Conservation (phyloP, 2,797 vertebrate genomes). For the Pogonophryne albipinna region DNA sequence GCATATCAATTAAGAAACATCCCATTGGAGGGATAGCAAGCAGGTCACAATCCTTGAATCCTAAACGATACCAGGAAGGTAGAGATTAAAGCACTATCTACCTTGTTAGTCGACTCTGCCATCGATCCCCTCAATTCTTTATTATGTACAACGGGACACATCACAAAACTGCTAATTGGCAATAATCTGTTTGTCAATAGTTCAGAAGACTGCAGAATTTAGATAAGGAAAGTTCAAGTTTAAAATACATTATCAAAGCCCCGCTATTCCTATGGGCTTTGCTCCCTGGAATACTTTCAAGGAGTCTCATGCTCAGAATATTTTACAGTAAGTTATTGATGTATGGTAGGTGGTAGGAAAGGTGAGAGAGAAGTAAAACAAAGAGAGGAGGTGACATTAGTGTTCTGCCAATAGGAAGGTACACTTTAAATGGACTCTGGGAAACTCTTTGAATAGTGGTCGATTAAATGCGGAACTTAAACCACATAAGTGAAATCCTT, state of each 20-base stretch:
- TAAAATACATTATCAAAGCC: conserved; percentile 85
- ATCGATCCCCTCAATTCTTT: conserved; percentile 86
- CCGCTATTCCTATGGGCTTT: conserved; percentile 71
- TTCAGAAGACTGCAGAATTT: conserved; percentile 87
- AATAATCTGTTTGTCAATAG: conserved; percentile 91
- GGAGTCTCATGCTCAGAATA: conserved; percentile 81
- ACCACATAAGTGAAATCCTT: not conserved
- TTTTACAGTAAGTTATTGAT: conserved; percentile 79
- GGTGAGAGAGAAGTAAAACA: conserved; percentile 69
- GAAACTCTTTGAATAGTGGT: conserved; percentile 1
- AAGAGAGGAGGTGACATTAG: conserved; percentile 60
- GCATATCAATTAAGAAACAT: conserved; percentile 25
- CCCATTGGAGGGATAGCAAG: conserved; percentile 1
- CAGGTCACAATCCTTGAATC: conserved; percentile 51
- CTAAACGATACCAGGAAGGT: conserved; percentile 54
- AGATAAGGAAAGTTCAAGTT: conserved; percentile 87
- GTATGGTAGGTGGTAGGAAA: conserved; percentile 57
- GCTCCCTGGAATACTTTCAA: conserved; percentile 73
- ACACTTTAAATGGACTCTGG: conserved; percentile 49
- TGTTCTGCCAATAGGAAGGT: conserved; percentile 38
- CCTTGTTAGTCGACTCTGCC: conserved; percentile 83
- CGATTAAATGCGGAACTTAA: conserved; percentile 17
- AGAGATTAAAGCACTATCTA: conserved; percentile 76
- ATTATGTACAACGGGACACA: conserved; percentile 88
- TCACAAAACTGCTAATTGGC: conserved; percentile 91